Evolutionary conservation across 2,113 vertebrate species (phyloP).

Genomic region (Dolichotis patagonum): DNA sequence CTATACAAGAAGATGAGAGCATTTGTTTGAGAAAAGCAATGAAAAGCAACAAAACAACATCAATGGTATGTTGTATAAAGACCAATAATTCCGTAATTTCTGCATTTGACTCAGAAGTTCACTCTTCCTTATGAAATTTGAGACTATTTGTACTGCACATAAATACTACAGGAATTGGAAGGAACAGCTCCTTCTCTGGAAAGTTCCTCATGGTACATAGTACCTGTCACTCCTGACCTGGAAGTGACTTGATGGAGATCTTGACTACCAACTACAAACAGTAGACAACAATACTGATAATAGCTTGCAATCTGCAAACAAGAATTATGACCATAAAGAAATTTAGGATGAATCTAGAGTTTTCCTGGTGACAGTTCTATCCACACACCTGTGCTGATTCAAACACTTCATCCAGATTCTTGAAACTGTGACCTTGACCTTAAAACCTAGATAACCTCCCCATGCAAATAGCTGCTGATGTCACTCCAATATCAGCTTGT

Average conservation of each 20-base stretch:
- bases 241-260: too few relatives aligned
- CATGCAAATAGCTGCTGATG: too few relatives aligned
- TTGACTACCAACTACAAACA: not conserved
- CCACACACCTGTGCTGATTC: not conserved
- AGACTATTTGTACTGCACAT: not conserved
- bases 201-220: not conserved
- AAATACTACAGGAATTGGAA: not conserved
- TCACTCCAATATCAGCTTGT: too few relatives aligned
- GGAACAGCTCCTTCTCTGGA: not conserved
- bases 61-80: not conserved
- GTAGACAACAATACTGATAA: too few relatives aligned
- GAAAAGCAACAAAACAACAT: not conserved
- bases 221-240: too few relatives aligned
- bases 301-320: too few relatives aligned
- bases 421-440: too few relatives aligned
- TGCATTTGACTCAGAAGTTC: not conserved
- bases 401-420: not conserved
- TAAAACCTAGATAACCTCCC: too few relatives aligned
- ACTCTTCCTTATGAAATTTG: not conserved
- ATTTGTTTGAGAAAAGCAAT: not conserved
- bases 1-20: not conserved
- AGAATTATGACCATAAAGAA: too few relatives aligned
- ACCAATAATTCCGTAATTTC: not conserved
- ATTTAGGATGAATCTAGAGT: too few relatives aligned
- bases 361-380: not conserved